Evolutionary conservation across 2,797 vertebrate species (phyloP), one percentile per base, ranked within the genome.

Genomic region (Gallinago nigripennis): DNA sequence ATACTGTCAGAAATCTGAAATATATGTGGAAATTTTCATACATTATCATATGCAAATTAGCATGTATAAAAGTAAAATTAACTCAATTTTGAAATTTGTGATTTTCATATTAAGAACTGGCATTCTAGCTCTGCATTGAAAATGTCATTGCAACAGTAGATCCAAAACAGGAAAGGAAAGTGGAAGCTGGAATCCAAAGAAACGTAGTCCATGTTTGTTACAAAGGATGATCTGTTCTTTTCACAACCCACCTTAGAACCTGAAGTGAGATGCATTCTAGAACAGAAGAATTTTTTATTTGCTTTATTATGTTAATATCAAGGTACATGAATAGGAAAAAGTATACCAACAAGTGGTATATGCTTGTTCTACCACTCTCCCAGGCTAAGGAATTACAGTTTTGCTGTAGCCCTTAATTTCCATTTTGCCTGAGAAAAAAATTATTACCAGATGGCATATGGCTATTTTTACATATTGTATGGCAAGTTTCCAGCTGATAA

Each of bases 381-480:
- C 87, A 79, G 72, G 73, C 87, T 94, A 92, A 95, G 73, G 70
- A 93, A 95, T 92, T 96, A 86, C 76, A 93, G 92, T 96, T 97
- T 92, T 97, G 69, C 91, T 95, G 45, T 95, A 90, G 95, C 68
- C 95, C 61, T 97, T 95, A 86, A 97, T 97, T 97, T 97, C 86
- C 88, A 95, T 96, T 97, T 97, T 96, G 78, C 84, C 25, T 95
- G 71, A 39, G 91, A 95, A 96, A 96, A 53, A 94, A 96, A 94
- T 82, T 4, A 92, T 97, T 97, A 96, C 91, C 97, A 98, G 97
- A 98, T 97, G 97, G 97, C 86, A 94, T 69, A 65, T 89, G 94
- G 94, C 88, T 98, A 97, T 97, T 98, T 98, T 98, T 97, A 93
- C 83, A 91, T 88, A 86, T 96, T 88, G 77, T 95, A 94, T 97